Conservation (phyloP, 2,113 vertebrate genomes). For the rabbit (Oryctolagus cuniculus) region DNA sequence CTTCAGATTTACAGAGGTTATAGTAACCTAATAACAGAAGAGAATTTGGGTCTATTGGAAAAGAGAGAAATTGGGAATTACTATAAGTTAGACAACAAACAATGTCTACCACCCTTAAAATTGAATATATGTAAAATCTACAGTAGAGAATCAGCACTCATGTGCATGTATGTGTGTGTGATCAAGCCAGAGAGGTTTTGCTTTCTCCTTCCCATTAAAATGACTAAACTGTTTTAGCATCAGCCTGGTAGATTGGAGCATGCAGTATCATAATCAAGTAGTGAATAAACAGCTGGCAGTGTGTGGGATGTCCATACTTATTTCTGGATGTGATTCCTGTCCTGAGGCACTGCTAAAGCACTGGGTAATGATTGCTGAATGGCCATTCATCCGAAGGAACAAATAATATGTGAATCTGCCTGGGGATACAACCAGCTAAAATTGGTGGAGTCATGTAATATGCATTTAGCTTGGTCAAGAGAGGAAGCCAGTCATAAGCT, state of each 20-base stretch:
- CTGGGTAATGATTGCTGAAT: slow-evolving; percentile 73
- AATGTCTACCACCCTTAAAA: not conserved
- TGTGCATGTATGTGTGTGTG: too few species aligned
- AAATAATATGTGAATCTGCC: slow-evolving; percentile 79
- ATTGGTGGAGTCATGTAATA: slow-evolving; percentile 76
- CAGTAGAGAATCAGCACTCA: too few species aligned
- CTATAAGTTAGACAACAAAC: not conserved
- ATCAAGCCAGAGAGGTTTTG: not conserved
- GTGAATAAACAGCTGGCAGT: slow-evolving; percentile 65
- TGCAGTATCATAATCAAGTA: not conserved
- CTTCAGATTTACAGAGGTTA: not conserved
- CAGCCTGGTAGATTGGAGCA: not conserved
- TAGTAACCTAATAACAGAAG: not conserved
- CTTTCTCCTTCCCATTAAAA: not conserved
- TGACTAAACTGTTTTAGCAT: slow-evolving; percentile 39
- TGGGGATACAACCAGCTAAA: slow-evolving; percentile 74
- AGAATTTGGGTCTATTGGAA: not conserved
- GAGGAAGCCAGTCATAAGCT: slow-evolving; percentile 63
- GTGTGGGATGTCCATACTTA: slow-evolving; percentile 56
- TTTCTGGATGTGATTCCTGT: slow-evolving; percentile 64
- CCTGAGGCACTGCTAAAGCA: slow-evolving; percentile 66
- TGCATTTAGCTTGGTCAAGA: slow-evolving; percentile 60
- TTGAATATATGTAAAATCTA: not conserved
- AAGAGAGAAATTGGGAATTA: not conserved
- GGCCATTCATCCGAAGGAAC: slow-evolving; percentile 72